These are phyloP conservation scores for Digitonthophagus gazella DNA, from an alignment of 2,888 invertebrate genomes.

Conservation along the genomic window DNA sequence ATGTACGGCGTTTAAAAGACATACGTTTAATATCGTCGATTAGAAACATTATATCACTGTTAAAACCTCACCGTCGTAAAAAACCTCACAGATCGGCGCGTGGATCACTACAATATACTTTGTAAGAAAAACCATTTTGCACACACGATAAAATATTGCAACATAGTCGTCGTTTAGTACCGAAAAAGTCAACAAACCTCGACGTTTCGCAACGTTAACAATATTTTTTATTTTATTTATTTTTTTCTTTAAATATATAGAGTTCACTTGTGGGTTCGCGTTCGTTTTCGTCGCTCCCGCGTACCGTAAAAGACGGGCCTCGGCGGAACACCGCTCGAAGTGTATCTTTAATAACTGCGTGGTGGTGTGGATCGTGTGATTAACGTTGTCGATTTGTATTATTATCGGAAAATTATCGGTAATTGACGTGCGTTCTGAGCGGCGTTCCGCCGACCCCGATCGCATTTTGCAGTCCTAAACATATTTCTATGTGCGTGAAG, in stretches of 20 bases:
- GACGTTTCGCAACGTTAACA: slow-evolving; percentile 18
- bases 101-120: not conserved
- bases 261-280: no score
- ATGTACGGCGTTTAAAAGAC: not conserved
- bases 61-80: not conserved
- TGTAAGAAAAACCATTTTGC: not conserved
- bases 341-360: not conserved
- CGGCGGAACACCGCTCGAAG: slow-evolving; percentile 41
- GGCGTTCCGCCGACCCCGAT: slow-evolving; percentile 45
- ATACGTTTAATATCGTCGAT: not conserved
- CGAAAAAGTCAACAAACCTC: slow-evolving; percentile 25
- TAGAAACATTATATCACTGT: not conserved
- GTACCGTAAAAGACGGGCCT: no score
- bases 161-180: slow-evolving; percentile 36
- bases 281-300: not conserved
- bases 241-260: slow-evolving; percentile 8
- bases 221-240: slow-evolving; percentile 13
- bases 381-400: not conserved
- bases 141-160: slow-evolving; percentile 37
- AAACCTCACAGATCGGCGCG: not conserved
- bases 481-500: slow-evolving; percentile 50
- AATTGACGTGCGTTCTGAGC: slow-evolving; percentile 43
- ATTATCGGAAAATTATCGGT: slow-evolving; percentile 31
- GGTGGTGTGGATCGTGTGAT: not conserved
- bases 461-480: slow-evolving; percentile 49